Evolutionary conservation across 1,140 invertebrate genomes (phyloP), one percentile per base, ranked within the genome.

Genomic region (Gryon sp.): DNA sequence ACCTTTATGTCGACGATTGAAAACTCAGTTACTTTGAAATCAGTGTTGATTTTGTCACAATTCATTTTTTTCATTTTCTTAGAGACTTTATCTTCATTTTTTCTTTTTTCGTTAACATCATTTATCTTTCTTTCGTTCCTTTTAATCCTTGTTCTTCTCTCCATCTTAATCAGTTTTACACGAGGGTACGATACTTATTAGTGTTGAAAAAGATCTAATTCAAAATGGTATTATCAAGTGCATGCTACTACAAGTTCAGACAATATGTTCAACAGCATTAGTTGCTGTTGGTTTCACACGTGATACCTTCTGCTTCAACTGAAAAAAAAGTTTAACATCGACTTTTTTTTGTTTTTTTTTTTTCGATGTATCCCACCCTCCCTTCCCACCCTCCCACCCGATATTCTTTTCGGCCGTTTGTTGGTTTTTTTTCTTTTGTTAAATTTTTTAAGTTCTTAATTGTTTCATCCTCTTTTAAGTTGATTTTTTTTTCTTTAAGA

Each of bases 221-320:
- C 72, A 76, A 76, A 76, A 69, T 50, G 63, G 72, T 76, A 68
- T 76, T 76, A 76, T 55, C 63, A 69, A 76, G 72, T 80, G 73
- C 82, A 84, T 76, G 62, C 80, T 79, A 76, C 81, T 83, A 82
- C 63, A 63, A 78, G 30, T 68, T 79, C 78, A 83, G 78, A 79
- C 82, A 82, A 82, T 81, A 82, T 62, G 68, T 41, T n/a, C 36
- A 26, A 63, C 28, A 52, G 40, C 38, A 30, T 41, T 48, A 38
- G 28, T 66, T 41, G 20, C 50, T 30, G 28, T 65, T 57, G 14
- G 18, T 45, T n/a, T 65, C 69, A 63, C 50, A 73, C 57, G 43
- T 80, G 82, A 87, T 87, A 86, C 83, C 82, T 86, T 83, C 38
- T 65, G 59, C 45, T 75, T 68, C 32, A 75, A 75, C 72, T 76